Evolutionary conservation across 2,797 vertebrate genomes (phyloP).

Genomic region (Pitangus sulphuratus): DNA sequence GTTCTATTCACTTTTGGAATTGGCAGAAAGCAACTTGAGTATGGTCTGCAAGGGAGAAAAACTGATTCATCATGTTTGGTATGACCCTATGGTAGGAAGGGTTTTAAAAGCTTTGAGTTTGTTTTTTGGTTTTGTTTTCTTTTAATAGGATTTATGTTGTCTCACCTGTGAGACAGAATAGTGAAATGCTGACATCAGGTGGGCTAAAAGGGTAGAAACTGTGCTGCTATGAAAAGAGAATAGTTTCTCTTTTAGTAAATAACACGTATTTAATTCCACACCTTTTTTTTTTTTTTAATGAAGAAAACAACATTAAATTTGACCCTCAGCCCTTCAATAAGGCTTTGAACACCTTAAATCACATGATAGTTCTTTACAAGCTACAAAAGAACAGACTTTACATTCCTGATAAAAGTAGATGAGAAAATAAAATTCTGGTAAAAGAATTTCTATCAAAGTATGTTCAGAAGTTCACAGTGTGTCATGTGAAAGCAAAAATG

Average conservation of each 20-base stretch:
- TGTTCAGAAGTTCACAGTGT: background rate
- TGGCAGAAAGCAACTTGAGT: background rate
- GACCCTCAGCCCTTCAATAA: background rate
- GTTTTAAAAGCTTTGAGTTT: background rate
- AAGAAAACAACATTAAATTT: background rate
- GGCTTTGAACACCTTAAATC: background rate
- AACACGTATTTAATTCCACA: background rate
- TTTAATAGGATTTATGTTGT: background rate
- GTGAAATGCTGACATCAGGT: conserved; percentile 66
- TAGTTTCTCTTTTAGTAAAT: background rate
- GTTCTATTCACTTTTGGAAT: background rate
- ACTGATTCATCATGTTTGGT: background rate
- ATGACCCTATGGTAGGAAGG: background rate
- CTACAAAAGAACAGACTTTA: background rate
- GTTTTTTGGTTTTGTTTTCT: no score
- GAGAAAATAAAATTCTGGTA: background rate
- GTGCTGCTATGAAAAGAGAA: background rate
- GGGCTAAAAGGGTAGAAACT: conserved; percentile 25
- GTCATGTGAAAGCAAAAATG: background rate
- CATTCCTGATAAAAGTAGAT: fast-evolving
- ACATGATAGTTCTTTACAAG: background rate
- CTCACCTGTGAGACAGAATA: background rate
- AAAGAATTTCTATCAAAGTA: background rate
- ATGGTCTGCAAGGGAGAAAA: background rate
- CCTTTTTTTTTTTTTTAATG: background rate